These are phyloP conservation scores for Arge pagana DNA, from an alignment of 2,888 invertebrate genomes.

Conservation along the genomic window DNA sequence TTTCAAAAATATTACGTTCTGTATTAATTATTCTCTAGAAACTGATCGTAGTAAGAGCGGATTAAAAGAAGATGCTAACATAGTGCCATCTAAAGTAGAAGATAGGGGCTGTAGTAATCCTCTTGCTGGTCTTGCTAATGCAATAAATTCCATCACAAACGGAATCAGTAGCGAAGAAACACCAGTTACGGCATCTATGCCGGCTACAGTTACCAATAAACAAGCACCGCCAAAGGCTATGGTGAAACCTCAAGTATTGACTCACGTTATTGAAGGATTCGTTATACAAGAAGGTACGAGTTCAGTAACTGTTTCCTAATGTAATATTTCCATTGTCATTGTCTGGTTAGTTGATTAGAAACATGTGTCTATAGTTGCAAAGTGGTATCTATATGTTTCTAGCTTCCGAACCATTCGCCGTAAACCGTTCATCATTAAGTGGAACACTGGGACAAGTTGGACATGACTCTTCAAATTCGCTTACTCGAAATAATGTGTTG, in stretches of 20 bases:
- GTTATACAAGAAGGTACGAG: constrained; percentile 86
- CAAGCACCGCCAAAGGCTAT: constrained; percentile 80
- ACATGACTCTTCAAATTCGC: constrained; percentile 44
- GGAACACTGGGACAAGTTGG: constrained; percentile 45
- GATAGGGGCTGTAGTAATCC: constrained; percentile 55
- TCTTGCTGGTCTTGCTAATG: constrained; percentile 51
- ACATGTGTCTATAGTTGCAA: constrained; percentile 10
- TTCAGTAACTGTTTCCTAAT: constrained; percentile 23
- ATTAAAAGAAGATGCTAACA: constrained; percentile 47
- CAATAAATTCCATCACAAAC: constrained; percentile 53
- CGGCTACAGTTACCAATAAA: constrained; percentile 45
- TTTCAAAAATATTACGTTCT: background rate
- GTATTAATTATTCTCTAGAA: no score
- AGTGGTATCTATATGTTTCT: constrained; percentile 28
- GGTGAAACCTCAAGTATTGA: constrained; percentile 93
- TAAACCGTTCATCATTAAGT: constrained; percentile 66
- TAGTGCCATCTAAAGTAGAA: constrained; percentile 40
- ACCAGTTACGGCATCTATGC: constrained; percentile 37
- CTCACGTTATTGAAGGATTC: constrained; percentile 96
- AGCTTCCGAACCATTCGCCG: constrained; percentile 86
- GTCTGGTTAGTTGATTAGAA: background rate
- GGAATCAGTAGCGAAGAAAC: constrained; percentile 45
- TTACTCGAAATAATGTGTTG: constrained; percentile 41
- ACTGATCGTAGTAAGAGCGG: constrained; percentile 38
- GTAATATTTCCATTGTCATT: background rate